Percentiles rank a stretch among this genome's conserved stretches.
phyloP scores from a whole-genome alignment of 2,797 vertebrate genomes.

The Craterocephalus amniculus region DNA sequence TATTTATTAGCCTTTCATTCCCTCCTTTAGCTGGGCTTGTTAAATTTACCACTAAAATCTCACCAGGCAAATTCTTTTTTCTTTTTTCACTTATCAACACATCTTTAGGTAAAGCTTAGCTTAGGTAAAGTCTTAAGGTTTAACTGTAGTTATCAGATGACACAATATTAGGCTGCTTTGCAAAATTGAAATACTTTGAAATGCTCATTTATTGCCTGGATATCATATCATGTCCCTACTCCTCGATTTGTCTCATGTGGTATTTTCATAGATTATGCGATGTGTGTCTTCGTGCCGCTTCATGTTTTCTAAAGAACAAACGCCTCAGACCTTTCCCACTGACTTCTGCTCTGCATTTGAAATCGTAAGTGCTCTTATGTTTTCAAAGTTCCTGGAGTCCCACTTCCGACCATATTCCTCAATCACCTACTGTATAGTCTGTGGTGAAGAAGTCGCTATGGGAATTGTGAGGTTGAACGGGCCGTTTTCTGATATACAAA shows the following conservation, averaged over 20 bases:
- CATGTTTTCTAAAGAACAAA: constrained; percentile 8
- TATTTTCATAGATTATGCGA: not conserved
- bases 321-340: not conserved
- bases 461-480: constrained; percentile 17
- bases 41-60: constrained; percentile 20
- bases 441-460: constrained; percentile 25
- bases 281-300: not conserved
- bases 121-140: not conserved
- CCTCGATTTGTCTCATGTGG: not conserved
- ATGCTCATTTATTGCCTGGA: not conserved
- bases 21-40: constrained; percentile 18
- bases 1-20: constrained; percentile 25
- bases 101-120: not conserved
- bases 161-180: not conserved
- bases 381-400: constrained; percentile 27
- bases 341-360: constrained; percentile 17
- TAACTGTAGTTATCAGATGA: constrained; percentile 9
- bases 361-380: constrained; percentile 45
- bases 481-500: constrained; percentile 39
- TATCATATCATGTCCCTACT: not conserved
- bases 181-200: constrained; percentile 1
- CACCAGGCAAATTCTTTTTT: not conserved
- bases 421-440: constrained; percentile 34
- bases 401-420: constrained; percentile 26
- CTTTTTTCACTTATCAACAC: not conserved